These are phyloP conservation scores for Caenorhabditis latens DNA, from an alignment of 1,140 invertebrate species.

Conservation along the genomic window DNA sequence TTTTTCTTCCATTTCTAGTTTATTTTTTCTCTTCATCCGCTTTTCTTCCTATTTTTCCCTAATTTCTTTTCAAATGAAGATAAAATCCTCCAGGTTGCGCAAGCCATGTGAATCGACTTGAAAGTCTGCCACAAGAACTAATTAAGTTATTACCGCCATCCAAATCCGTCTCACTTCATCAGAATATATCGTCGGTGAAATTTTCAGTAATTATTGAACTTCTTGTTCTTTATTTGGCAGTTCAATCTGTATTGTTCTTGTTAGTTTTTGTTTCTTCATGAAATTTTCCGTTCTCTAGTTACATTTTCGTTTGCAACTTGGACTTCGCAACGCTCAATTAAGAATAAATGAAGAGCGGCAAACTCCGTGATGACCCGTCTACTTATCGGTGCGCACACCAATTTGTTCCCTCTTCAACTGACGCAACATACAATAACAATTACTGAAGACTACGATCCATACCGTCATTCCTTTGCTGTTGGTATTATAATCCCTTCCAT, in stretches of 20 bases:
- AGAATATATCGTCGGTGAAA: slow-evolving; percentile 21
- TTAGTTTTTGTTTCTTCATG: not conserved
- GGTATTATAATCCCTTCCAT: slow-evolving; percentile 5
- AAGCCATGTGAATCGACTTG: not conserved
- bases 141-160: slow-evolving; percentile 44
- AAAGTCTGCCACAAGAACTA: slow-evolving; percentile 11
- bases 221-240: slow-evolving; percentile 1
- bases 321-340: slow-evolving; percentile 16
- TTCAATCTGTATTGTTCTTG: not conserved
- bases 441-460: slow-evolving; percentile 38
- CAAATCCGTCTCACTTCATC: slow-evolving; percentile 47
- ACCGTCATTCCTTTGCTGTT: slow-evolving; percentile 11
- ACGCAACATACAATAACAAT: slow-evolving; percentile 55
- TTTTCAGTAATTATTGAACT: slow-evolving; percentile 26
- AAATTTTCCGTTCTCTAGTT: not conserved
- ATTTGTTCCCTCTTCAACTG: slow-evolving; percentile 50
- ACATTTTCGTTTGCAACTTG: not conserved
- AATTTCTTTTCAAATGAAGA: not conserved
- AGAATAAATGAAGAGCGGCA: not conserved
- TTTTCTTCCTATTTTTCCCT: not conserved
- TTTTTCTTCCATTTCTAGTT: not conserved
- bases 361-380: slow-evolving; percentile 29
- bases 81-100: not conserved
- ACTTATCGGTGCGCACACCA: slow-evolving; percentile 52
- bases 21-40: not conserved